phyloP scores from a whole-genome alignment of 2,797 vertebrate genomes.

The Poeciliopsis turneri region DNA sequence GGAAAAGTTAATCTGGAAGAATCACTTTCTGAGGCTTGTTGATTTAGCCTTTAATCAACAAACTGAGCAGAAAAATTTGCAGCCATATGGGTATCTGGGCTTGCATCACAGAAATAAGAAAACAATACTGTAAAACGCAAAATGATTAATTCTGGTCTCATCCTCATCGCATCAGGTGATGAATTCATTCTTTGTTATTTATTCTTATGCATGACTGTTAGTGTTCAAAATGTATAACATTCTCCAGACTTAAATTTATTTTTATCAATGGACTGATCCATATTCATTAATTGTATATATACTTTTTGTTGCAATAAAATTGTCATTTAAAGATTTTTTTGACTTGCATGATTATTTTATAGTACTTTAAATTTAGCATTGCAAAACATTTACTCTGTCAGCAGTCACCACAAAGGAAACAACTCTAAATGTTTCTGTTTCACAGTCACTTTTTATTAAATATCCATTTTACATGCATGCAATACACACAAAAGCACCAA shows the following conservation, averaged over 20 bases:
- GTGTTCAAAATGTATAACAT: not conserved
- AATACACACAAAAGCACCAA: constrained; percentile 57
- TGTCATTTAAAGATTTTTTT: not conserved
- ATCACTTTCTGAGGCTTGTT: constrained; percentile 41
- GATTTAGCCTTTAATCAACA: constrained; percentile 50
- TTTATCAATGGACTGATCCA: too few species aligned
- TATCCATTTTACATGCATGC: constrained; percentile 66
- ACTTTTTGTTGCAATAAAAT: constrained; percentile 4
- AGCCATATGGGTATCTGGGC: constrained; percentile 65
- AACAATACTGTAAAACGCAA: constrained; percentile 42
- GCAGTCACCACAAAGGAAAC: not conserved
- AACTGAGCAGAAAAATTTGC: constrained; percentile 21
- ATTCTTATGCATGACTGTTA: constrained; percentile 1
- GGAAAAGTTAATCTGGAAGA: constrained; percentile 42
- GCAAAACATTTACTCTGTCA: not conserved
- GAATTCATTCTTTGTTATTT: constrained; percentile 23
- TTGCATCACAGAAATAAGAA: constrained; percentile 23
- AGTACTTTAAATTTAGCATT: not conserved
- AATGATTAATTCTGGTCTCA: constrained; percentile 60
- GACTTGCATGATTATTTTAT: not conserved
- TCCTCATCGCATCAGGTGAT: constrained; percentile 34
- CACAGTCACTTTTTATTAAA: constrained; percentile 77
- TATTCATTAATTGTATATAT: not conserved
- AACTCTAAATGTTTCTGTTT: constrained; percentile 24
- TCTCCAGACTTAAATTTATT: not conserved